These are phyloP conservation scores for Oncorhynchus masou DNA, from an alignment of 2,113 vertebrate species.

Conservation along the genomic window DNA sequence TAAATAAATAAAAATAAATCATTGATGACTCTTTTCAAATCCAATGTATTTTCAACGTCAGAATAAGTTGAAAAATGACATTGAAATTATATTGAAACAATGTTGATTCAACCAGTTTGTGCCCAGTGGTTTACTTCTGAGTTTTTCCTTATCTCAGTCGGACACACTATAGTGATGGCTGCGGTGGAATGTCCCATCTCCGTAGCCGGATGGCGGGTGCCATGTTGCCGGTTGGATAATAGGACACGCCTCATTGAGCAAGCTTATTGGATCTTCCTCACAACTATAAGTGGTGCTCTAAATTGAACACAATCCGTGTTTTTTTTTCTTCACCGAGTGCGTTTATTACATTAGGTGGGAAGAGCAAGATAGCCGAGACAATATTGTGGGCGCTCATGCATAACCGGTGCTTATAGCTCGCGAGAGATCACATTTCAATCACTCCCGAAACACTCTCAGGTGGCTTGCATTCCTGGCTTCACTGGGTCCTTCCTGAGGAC, in stretches of 20 bases:
- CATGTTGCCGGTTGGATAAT: conserved; percentile 55
- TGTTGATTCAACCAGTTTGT: no score
- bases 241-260: conserved; percentile 67
- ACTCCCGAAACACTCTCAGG: conserved; percentile 39
- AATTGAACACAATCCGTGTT: conserved; percentile 64
- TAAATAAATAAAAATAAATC: no score
- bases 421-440: conserved; percentile 56
- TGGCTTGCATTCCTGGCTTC: conserved; percentile 16
- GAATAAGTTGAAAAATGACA: no score
- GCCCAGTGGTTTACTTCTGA: no score
- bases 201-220: conserved; percentile 47
- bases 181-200: conserved; percentile 27
- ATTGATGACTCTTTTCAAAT: no score
- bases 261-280: conserved; percentile 71
- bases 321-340: conserved; percentile 24
- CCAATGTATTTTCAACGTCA: no score
- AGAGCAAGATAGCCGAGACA: conserved; percentile 62
- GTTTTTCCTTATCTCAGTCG: background rate
- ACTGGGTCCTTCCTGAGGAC: conserved; percentile 48
- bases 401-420: conserved; percentile 34
- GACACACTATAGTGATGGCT: background rate
- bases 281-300: conserved; percentile 68
- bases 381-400: conserved; percentile 48
- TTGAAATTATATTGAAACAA: no score
- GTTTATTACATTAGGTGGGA: conserved; percentile 55